Evolutionary conservation across 2,888 invertebrate genomes (phyloP), one percentile per base, ranked within the genome.

Genomic region (Notodonta ziczac): DNA sequence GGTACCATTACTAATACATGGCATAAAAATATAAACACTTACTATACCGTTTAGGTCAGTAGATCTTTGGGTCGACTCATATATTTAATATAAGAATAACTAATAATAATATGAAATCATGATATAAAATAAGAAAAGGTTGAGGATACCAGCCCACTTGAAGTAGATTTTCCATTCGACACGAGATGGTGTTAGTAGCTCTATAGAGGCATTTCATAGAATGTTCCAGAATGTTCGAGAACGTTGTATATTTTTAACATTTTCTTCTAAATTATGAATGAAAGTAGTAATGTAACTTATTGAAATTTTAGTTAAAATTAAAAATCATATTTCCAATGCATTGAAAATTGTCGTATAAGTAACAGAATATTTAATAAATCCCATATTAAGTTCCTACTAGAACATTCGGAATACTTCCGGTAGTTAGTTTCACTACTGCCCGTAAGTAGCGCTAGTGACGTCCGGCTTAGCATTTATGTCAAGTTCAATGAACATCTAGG

Each of bases 371-470:
- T 24, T 35, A 65, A 71, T 69, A 75, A 14, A 14, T 5, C 5
- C 62, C 44, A 66, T 62, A 13, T 53, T 56, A 53, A 24, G 35
- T 70, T 76, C 46, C 46, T 54, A 77, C 93, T 85, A 80, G 93
- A 93, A 91, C 66, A 62, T 91, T 92, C 91, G 4, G 50, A n/a
- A 54, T 12, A 68, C 74, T 72, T 93, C 93, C 93, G 84, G 78
- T 66, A 40, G 54, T 44, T 84, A 75, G 71, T 84, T 76, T 59
- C 0, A 13, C 85, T 84, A 66, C 50, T 80, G 65, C 56, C 80
- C 89, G 76, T 81, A 54, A 9, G 32, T 0, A 48, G 83, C 88
- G 89, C 86, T 85, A 67, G 60, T 46, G 16, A 70, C 72, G 66
- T 91, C 91, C 91, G 84, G 72, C 59, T 62, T 65, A 61, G 58